Percentiles rank a stretch among this genome's conserved stretches.
phyloP scores from a whole-genome alignment of 1,140 invertebrate genomes.

The Drosophila sucinea region DNA sequence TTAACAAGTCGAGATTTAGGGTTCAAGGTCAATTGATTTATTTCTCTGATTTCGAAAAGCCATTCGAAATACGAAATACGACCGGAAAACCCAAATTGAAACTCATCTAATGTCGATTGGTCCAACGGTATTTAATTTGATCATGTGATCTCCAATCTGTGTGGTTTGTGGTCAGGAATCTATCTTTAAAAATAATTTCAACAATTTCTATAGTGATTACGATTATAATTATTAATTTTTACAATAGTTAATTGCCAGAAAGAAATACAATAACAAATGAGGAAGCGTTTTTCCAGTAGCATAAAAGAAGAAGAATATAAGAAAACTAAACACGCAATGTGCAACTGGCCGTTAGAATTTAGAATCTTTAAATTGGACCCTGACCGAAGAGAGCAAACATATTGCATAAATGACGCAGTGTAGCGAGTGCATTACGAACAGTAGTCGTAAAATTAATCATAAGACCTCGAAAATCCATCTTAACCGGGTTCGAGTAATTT shows the following conservation, averaged over 20 bases:
- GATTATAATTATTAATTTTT: slow-evolving; percentile 19
- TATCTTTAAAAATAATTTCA: slow-evolving; percentile 1
- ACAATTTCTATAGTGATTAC: slow-evolving; percentile 12
- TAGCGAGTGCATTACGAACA: too few species aligned
- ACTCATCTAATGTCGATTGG: slow-evolving; percentile 1
- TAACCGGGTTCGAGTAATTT: too few species aligned
- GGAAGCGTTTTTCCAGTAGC: background rate
- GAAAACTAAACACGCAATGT: background rate
- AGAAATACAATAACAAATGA: background rate
- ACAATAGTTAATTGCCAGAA: slow-evolving; percentile 8
- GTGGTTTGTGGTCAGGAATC: slow-evolving; percentile 8
- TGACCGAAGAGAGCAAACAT: background rate
- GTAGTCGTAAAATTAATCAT: background rate
- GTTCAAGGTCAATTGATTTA: slow-evolving; percentile 11
- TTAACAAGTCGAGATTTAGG: background rate
- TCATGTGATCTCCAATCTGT: background rate
- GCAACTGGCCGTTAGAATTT: background rate
- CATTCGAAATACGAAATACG: background rate
- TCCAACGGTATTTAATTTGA: slow-evolving; percentile 1
- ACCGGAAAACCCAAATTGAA: slow-evolving; percentile 9
- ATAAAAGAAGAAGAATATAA: background rate
- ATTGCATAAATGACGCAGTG: background rate
- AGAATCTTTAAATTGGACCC: background rate
- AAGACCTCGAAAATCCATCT: background rate
- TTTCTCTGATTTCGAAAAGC: background rate